A percentile compares a stretch with the other conserved stretches of the same genome.
Conservation (phyloP, 2,113 vertebrate species). For the Sorex fumeus region DNA sequence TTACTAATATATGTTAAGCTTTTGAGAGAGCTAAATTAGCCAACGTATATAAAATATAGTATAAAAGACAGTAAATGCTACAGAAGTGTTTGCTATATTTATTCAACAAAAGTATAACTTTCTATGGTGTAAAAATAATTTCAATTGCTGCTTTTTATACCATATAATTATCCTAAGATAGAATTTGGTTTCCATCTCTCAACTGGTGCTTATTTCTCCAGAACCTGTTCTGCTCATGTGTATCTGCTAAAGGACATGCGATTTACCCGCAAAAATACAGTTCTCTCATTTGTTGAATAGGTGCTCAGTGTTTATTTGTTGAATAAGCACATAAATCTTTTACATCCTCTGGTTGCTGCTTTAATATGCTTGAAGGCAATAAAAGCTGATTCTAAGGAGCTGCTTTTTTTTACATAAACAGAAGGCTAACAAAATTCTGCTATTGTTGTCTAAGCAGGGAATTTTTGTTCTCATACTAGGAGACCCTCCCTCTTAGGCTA, state of each 20-base stretch:
- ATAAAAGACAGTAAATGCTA: conserved; percentile 8
- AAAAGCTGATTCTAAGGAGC: background rate
- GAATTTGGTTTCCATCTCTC: conserved; percentile 55
- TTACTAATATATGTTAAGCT: conserved; percentile 15
- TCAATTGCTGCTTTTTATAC: conserved; percentile 52
- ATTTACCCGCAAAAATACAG: conserved; percentile 30
- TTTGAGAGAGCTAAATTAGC: conserved; percentile 24
- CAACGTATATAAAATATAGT: background rate
- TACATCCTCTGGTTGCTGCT: conserved; percentile 8
- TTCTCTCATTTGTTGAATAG: conserved; percentile 42
- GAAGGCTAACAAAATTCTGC: conserved; percentile 30
- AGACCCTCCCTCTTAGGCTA: background rate
- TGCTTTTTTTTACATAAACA: conserved; percentile 23
- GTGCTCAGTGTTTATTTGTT: conserved; percentile 28
- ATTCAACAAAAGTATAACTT: conserved; percentile 23
- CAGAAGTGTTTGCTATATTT: background rate
- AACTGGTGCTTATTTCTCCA: background rate
- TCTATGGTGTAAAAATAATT: conserved; percentile 47
- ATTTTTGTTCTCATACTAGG: background rate
- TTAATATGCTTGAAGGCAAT: background rate
- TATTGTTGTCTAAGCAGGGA: background rate
- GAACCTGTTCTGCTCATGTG: background rate
- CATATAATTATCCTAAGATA: conserved; percentile 58
- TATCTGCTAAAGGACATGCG: background rate
- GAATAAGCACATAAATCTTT: conserved; percentile 49